Evolutionary conservation across 1,140 invertebrate genomes (phyloP).

Genomic region (Zaprionus davidi): DNA sequence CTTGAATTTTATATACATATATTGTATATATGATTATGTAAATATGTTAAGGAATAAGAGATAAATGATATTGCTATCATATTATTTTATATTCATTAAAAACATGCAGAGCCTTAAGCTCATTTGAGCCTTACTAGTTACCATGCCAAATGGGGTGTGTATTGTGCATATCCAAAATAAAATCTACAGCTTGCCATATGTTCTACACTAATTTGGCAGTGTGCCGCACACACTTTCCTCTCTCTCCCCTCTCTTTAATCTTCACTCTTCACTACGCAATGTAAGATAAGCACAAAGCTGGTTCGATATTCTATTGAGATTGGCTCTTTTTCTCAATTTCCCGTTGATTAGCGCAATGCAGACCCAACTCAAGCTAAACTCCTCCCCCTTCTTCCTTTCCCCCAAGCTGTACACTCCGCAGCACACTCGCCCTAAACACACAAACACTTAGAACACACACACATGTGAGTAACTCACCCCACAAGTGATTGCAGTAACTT

Average conservation of each 20-base stretch:
- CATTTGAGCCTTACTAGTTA: not conserved
- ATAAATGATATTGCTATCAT: too few relatives aligned
- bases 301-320: conserved; percentile 15
- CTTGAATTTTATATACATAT: too few relatives aligned
- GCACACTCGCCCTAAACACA: conserved; percentile 46
- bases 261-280: not conserved
- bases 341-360: conserved; percentile 55
- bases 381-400: not conserved
- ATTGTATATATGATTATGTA: too few relatives aligned
- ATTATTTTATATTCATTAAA: not conserved
- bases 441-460: conserved; percentile 31
- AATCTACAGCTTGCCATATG: conserved; percentile 4
- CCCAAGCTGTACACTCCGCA: not conserved
- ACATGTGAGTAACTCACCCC: not conserved
- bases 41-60: too few relatives aligned
- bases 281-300: not conserved
- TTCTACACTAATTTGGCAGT: conserved; percentile 25
- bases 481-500: not conserved
- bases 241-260: not conserved
- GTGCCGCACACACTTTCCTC: too few relatives aligned
- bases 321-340: conserved; percentile 49
- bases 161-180: not conserved
- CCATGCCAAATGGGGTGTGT: not conserved
- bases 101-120: not conserved
- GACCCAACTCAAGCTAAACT: conserved; percentile 32